Base-by-base conservation (phyloP, 2,113 vertebrate genomes). In the Festucalex cinctus region DNA sequence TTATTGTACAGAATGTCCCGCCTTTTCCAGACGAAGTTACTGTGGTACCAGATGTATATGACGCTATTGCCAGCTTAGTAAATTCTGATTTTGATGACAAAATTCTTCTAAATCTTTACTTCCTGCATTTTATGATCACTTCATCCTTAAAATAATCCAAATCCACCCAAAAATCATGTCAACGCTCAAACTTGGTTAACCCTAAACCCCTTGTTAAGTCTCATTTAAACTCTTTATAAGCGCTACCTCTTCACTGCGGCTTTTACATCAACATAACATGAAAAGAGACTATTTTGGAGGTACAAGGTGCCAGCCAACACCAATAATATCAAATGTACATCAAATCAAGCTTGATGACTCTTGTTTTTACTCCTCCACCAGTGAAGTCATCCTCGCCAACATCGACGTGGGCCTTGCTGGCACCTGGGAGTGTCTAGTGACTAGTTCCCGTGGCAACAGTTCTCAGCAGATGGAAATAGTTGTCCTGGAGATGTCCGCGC, bases 341-440 rank as follows among this genome's bases (percentile, higher is more conserved):
- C 22, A 69, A 56, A 51, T 14, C 32, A 28, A 46, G 26, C 51
- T 67, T 66, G 2, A 62, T 9, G 14, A 0, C 53, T 35, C 80
- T 43, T 70, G n/a, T 24, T 64, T 48, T 70, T 49, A 17, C 69
- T n/a, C 74, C 73, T 75, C 56, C 82, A 74, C 7, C 78, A 97
- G 95, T 58, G 95, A 96, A 75, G 91, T 97, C 85, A 91, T 95
- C 77, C 91, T 97, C 26, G 93, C 93, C 81, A 95, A 93, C 82
- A 94, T 96, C 16, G 93, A 94, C 16, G 74, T 91, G 66, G 83
- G 85, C 70, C 84, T 93, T 19, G 85, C 92, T 19, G 95, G 95
- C 82, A 84, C 87, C 5, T 97, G 95, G 95, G 94, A 93, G 76
- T 97, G 95, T 68, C 79, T 94, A 73, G 92, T 97, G 82, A 94